Percentiles rank a stretch among this genome's conserved stretches.
phyloP scores from a whole-genome alignment of 2,113 vertebrate genomes.

The Otus sunia region DNA sequence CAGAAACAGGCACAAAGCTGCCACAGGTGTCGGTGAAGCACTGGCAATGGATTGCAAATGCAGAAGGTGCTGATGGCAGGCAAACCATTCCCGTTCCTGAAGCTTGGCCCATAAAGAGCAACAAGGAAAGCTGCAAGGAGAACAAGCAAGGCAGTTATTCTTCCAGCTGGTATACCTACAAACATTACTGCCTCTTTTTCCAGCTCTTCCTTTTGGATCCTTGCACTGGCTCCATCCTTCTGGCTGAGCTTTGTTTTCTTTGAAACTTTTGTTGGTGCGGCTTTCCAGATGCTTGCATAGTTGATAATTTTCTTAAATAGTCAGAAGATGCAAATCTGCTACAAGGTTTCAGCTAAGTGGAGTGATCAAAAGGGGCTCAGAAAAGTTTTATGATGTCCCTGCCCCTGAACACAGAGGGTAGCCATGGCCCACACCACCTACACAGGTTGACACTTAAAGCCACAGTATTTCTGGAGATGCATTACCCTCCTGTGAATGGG shows the following conservation, averaged over 20 bases:
- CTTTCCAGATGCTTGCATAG: constrained; percentile 13
- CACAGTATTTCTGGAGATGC: background rate
- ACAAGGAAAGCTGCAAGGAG: background rate
- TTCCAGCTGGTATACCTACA: constrained; percentile 27
- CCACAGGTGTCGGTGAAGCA: background rate
- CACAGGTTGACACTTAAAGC: background rate
- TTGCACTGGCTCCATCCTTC: background rate
- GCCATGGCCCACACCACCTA: background rate
- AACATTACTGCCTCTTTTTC: background rate
- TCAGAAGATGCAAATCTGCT: background rate
- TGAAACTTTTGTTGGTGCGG: background rate
- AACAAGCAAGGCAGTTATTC: background rate
- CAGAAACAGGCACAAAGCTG: background rate
- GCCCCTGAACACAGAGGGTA: background rate
- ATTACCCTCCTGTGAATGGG: background rate
- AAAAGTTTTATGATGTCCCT: background rate
- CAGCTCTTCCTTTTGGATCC: constrained; percentile 34
- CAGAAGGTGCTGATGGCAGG: background rate
- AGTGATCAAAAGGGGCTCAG: background rate
- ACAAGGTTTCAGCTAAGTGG: background rate
- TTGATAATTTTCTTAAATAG: background rate
- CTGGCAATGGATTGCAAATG: background rate
- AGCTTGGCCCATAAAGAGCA: background rate
- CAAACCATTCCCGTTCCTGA: background rate
- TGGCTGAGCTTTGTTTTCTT: constrained; percentile 32